phyloP scores from a whole-genome alignment of 2,797 vertebrate species.

The Danio choprae region DNA sequence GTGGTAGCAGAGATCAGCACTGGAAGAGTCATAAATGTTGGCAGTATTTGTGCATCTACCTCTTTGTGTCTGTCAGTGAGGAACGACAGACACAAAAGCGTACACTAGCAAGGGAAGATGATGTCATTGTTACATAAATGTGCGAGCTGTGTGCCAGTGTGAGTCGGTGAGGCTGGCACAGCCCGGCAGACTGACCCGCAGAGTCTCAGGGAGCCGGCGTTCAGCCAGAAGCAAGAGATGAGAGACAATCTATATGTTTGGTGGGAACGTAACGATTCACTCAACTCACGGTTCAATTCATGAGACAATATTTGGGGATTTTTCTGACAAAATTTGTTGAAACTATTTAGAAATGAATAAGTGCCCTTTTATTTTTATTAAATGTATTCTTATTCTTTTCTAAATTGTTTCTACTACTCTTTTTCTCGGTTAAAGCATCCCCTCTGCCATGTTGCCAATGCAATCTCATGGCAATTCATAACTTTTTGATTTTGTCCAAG shows the following conservation, averaged over 20 bases:
- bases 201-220: constrained; percentile 12
- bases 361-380: no score
- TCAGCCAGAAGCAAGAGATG: not conserved
- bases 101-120: constrained; percentile 66
- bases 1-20: not conserved
- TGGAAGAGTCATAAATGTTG: not conserved
- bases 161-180: constrained; percentile 56
- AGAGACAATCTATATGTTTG: no score
- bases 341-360: not conserved
- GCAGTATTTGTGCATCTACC: not conserved
- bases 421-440: no score
- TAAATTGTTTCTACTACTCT: no score
- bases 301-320: not conserved
- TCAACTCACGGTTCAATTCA: no score
- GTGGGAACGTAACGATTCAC: no score
- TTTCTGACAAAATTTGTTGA: not conserved
- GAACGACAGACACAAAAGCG: constrained; percentile 47
- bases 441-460: no score
- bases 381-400: no score
- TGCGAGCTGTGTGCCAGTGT: constrained; percentile 69
- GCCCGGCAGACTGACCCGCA: constrained; percentile 48
- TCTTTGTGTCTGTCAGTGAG: constrained; percentile 35
- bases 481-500: no score
- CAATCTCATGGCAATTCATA: no score
- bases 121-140: constrained; percentile 82